These are phyloP conservation scores for Thecophora atra DNA, from an alignment of 2,888 invertebrate genomes.

Conservation along the genomic window DNA sequence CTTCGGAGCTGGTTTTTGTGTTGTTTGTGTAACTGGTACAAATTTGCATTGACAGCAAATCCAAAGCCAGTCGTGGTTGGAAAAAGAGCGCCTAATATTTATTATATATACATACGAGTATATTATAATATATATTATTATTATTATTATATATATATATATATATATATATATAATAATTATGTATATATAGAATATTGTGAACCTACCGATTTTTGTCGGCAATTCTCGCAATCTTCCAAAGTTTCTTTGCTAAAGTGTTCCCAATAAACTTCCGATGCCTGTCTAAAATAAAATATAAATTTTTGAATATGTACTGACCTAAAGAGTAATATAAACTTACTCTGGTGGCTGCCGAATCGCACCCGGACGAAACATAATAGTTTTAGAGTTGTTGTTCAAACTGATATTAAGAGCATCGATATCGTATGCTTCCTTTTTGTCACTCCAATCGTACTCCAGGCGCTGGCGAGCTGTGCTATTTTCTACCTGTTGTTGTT, in stretches of 20 bases:
- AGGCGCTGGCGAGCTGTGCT: constrained; percentile 83
- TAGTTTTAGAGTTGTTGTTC: constrained; percentile 74
- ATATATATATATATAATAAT: too few relatives aligned
- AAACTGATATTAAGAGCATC: constrained; percentile 77
- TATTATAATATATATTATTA: too few relatives aligned
- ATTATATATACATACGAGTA: too few relatives aligned
- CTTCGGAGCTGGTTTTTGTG: too few relatives aligned
- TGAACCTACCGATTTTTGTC: constrained; percentile 74
- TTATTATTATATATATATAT: too few relatives aligned
- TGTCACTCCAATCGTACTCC: constrained; percentile 93
- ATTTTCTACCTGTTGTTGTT: constrained; percentile 77
- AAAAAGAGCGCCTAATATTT: neutral
- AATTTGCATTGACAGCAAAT: too few relatives aligned
- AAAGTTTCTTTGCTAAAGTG: constrained; percentile 82
- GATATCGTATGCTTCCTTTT: constrained; percentile 80
- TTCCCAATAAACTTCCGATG: constrained; percentile 86
- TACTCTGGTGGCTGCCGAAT: constrained; percentile 81
- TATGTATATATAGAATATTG: neutral
- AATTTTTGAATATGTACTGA: neutral
- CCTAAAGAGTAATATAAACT: constrained; percentile 51
- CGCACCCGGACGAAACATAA: constrained; percentile 83
- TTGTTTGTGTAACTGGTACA: too few relatives aligned
- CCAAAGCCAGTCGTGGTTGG: too few relatives aligned
- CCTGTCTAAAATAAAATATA: constrained; percentile 69
- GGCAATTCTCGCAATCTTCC: constrained; percentile 77